A percentile compares a stretch with the other conserved stretches of the same genome.
These are phyloP conservation scores for Arctopsyche grandis DNA, from an alignment of 1,140 invertebrate species.

Conservation along the genomic window DNA sequence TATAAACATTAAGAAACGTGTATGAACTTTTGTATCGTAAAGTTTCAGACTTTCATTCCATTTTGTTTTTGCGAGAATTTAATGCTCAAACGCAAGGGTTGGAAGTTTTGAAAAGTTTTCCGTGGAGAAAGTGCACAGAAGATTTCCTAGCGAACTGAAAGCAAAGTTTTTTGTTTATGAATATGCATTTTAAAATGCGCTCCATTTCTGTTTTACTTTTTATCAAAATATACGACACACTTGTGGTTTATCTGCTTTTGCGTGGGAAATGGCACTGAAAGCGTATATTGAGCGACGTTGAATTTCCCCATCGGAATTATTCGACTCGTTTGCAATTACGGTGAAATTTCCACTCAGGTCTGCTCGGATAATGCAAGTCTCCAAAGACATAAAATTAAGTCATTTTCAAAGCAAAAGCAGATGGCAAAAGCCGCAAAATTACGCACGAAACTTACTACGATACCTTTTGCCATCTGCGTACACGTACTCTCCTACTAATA, in stretches of 20 bases:
- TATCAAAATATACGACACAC: too few relatives aligned
- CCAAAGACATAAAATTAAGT: constrained; percentile 20
- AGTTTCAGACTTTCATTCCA: not conserved
- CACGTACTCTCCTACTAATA: not conserved
- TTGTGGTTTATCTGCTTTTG: not conserved
- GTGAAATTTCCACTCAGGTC: not conserved
- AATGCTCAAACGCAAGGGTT: constrained; percentile 1
- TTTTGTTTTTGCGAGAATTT: constrained; percentile 4
- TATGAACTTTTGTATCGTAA: not conserved
- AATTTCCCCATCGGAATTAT: too few relatives aligned
- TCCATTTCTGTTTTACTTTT: not conserved
- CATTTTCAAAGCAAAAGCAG: constrained; percentile 21
- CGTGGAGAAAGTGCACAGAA: constrained; percentile 9
- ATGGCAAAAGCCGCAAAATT: constrained; percentile 26
- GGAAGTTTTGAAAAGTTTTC: constrained; percentile 17
- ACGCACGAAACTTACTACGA: constrained; percentile 15
- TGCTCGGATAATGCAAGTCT: not conserved
- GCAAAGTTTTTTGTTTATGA: constrained; percentile 6
- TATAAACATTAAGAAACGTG: too few relatives aligned
- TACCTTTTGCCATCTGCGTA: constrained; percentile 24
- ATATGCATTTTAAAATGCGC: constrained; percentile 24
- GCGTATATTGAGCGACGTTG: too few relatives aligned
- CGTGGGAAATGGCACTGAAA: too few relatives aligned
- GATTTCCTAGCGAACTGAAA: not conserved
- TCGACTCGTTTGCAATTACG: not conserved